phyloP scores from a whole-genome alignment of 2,888 invertebrate species.

The Pollenia labialis region DNA sequence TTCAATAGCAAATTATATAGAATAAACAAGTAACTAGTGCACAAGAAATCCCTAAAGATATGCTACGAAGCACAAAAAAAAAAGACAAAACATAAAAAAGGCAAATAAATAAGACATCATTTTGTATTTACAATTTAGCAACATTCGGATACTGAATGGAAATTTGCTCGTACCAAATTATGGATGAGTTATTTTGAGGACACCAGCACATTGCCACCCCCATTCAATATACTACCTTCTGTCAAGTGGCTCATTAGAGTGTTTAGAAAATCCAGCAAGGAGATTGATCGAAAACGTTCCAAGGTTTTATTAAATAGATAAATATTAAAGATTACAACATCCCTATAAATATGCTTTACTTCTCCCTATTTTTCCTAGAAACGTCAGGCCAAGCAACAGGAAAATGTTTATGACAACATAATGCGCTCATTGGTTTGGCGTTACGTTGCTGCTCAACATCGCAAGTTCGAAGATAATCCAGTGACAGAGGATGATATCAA shows the following conservation, averaged over 20 bases:
- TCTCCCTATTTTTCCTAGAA: conserved; percentile 76
- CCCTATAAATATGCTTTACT: neutral
- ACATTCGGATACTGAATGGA: conserved; percentile 98
- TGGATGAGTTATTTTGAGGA: conserved; percentile 99
- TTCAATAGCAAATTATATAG: conserved; percentile 78
- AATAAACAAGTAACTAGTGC: conserved; percentile 31
- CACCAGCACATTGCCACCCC: conserved; percentile 94
- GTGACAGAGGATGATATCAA: conserved; percentile 97
- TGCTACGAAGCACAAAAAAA: neutral
- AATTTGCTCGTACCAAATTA: conserved; percentile 95
- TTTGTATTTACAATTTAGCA: conserved; percentile 86
- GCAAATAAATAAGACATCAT: conserved; percentile 7
- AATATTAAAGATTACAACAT: too few relatives aligned
- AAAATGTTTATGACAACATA: conserved; percentile 90
- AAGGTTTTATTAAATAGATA: conserved; percentile 75
- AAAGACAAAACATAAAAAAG: neutral
- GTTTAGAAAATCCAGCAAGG: conserved; percentile 86
- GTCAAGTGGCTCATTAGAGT: conserved; percentile 91
- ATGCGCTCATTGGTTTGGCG: conserved; percentile 96
- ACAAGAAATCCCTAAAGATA: conserved; percentile 30
- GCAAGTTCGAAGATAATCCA: conserved; percentile 91
- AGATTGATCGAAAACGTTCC: conserved; percentile 82
- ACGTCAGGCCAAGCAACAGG: conserved; percentile 87
- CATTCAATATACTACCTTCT: conserved; percentile 96
- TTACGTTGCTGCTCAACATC: conserved; percentile 94